Conservation (phyloP, 2,888 invertebrate species). For the Papilio elwesi region DNA sequence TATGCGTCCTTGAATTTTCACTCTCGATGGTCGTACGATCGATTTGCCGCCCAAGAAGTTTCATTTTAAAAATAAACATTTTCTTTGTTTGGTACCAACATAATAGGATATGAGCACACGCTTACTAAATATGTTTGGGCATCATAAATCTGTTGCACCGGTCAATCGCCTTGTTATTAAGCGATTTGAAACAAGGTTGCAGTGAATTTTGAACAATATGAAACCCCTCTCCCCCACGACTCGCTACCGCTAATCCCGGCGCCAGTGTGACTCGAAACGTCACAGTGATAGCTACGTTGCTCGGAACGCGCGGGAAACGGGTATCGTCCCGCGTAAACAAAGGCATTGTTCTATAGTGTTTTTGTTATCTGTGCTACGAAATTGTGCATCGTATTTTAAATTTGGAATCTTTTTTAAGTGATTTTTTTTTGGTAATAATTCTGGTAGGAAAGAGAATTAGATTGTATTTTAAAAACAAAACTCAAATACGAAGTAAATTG, state of each 20-base stretch:
- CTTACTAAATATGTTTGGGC: neutral
- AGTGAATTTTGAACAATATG: neutral
- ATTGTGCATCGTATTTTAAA: neutral
- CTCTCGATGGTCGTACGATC: too few relatives aligned
- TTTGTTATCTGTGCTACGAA: neutral
- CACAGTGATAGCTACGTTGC: neutral
- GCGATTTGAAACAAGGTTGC: constrained; percentile 32
- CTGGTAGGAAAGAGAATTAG: too few relatives aligned
- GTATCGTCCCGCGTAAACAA: constrained; percentile 36
- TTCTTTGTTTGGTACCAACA: constrained; percentile 4
- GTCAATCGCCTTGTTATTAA: constrained; percentile 23
- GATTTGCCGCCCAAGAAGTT: too few relatives aligned
- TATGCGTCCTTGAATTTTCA: too few relatives aligned
- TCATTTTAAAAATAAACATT: neutral
- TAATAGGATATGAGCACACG: too few relatives aligned
- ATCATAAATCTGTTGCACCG: constrained; percentile 17
- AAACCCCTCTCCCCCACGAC: neutral
- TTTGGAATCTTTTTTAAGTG: neutral
- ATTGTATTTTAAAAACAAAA: too few relatives aligned
- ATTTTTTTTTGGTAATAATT: neutral
- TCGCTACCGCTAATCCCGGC: neutral
- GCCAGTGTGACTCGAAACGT: constrained; percentile 25
- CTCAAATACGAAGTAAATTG: too few relatives aligned
- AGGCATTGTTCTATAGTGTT: constrained; percentile 27
- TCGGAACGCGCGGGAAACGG: constrained; percentile 23